phyloP scores from a whole-genome alignment of 1,140 invertebrate genomes.

The Drosophila dunni region DNA sequence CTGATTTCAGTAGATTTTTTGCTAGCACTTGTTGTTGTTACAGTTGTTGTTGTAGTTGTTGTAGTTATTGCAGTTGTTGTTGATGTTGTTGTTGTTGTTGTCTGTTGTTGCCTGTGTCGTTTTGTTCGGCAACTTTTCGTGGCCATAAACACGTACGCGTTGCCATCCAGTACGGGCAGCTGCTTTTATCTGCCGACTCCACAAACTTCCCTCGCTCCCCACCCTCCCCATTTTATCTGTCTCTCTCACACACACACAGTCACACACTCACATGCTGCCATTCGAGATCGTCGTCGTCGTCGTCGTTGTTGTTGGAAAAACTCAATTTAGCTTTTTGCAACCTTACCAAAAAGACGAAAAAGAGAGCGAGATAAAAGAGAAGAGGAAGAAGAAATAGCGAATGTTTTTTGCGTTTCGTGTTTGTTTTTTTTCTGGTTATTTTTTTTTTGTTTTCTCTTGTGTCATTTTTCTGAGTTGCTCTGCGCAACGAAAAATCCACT shows the following conservation, averaged over 20 bases:
- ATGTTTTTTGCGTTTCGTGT: conserved; percentile 28
- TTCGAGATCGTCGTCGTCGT: conserved; percentile 33
- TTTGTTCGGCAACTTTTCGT: conserved; percentile 79
- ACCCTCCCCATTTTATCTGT: too few species aligned
- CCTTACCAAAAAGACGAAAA: conserved; percentile 58
- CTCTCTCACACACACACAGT: not conserved
- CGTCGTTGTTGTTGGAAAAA: conserved; percentile 73
- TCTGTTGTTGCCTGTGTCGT: conserved; percentile 39
- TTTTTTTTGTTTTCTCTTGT: conserved; percentile 51
- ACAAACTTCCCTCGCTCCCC: not conserved
- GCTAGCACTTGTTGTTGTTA: conserved; percentile 21
- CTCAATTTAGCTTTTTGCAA: conserved; percentile 82
- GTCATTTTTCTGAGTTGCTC: conserved; percentile 66
- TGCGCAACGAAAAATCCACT: conserved; percentile 71
- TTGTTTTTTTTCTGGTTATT: conserved; percentile 37
- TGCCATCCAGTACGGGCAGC: conserved; percentile 70
- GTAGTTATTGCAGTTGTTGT: conserved; percentile 19
- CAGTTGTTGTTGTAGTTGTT: conserved; percentile 3
- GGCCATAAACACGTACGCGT: conserved; percentile 80
- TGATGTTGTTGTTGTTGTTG: conserved; percentile 43
- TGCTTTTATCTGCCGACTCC: conserved; percentile 65
- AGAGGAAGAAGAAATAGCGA: conserved; percentile 44
- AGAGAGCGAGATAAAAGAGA: conserved; percentile 32
- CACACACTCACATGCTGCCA: conserved; percentile 15
- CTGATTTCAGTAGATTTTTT: conserved; percentile 36